Base-by-base conservation (phyloP, 2,797 vertebrate species). In the Onychomys arenicola region DNA sequence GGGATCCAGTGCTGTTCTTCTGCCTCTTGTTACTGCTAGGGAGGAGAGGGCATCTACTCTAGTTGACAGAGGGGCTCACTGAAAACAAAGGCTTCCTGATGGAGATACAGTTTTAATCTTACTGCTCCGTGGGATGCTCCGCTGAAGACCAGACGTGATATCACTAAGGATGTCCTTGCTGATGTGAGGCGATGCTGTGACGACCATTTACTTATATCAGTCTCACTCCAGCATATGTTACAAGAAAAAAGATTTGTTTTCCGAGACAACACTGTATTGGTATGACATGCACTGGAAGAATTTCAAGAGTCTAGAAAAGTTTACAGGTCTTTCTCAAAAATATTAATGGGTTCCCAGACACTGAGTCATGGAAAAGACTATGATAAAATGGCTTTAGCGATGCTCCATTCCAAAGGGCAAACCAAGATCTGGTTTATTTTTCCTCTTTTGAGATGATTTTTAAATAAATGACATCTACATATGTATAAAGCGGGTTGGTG, bases 351-450 rank as follows among this genome's bases (percentile, higher is more conserved):
- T 37, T 89, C 87, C 55, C 34, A 96, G 29, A 95, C 9, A 89
- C 21, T 85, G 14, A 46, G 16, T 80, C 76, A 89, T 21, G 37
- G 80, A 57, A 27, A 25, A 96, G 34, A 73, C 59, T 81, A 69
- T 7, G 1, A n/a, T 88, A 87, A 94, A 95, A 89, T 76, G 16
- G 77, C 77, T 86, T 96, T 76, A 84, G 49, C 90, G 71, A 87
- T 32, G 87, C 21, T 63, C 2, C 73, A 94, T 94, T 90, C 55
- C 89, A 91, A 92, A 94, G 55, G n/a, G 69, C 65, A 49, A 52
- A 65, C 78, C 75, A 78, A 94, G 81, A 69, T 76, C 46, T 90
- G 59, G 89, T 97, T 93, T 93, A n/a, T 86, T 96, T 98, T 76
- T 96, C 67, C 32, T 46, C 25, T 73, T 83, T 94, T 85, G 40